These are phyloP conservation scores for Luperina nickerlii DNA, from an alignment of 2,888 invertebrate species.

Conservation along the genomic window DNA sequence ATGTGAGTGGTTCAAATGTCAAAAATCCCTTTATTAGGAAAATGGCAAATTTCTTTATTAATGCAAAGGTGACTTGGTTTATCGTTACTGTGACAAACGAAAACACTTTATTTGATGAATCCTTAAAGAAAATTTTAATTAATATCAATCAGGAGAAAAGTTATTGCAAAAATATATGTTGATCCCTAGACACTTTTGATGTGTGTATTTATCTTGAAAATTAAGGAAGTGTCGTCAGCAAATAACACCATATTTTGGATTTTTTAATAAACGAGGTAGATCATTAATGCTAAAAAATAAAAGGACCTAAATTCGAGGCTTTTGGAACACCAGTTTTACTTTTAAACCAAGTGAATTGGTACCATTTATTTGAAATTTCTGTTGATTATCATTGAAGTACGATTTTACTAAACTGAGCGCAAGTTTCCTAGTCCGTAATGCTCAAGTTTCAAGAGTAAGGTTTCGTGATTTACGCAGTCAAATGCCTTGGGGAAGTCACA, in stretches of 20 bases:
- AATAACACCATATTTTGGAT: too few relatives aligned
- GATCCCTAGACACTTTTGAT: too few relatives aligned
- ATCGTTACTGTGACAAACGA: too few relatives aligned
- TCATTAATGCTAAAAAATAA: not conserved
- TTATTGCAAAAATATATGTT: too few relatives aligned
- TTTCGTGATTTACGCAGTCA: not conserved
- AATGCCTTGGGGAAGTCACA: not conserved
- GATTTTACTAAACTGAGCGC: not conserved
- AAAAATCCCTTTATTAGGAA: too few relatives aligned
- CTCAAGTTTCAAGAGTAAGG: not conserved
- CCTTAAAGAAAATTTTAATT: too few relatives aligned
- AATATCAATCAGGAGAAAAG: too few relatives aligned
- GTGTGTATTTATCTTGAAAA: not conserved
- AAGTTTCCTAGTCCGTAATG: not conserved
- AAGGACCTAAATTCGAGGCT: not conserved
- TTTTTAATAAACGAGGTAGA: not conserved
- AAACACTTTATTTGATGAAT: too few relatives aligned
- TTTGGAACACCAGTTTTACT: not conserved
- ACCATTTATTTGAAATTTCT: not conserved
- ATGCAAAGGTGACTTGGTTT: too few relatives aligned
- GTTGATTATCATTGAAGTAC: not conserved
- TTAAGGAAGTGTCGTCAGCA: not conserved
- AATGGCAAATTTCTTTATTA: too few relatives aligned
- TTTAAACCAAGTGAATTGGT: not conserved
- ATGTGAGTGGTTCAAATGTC: too few relatives aligned